These are phyloP conservation scores for Fopius arisanus DNA, from an alignment of 1,140 invertebrate genomes.

Conservation along the genomic window DNA sequence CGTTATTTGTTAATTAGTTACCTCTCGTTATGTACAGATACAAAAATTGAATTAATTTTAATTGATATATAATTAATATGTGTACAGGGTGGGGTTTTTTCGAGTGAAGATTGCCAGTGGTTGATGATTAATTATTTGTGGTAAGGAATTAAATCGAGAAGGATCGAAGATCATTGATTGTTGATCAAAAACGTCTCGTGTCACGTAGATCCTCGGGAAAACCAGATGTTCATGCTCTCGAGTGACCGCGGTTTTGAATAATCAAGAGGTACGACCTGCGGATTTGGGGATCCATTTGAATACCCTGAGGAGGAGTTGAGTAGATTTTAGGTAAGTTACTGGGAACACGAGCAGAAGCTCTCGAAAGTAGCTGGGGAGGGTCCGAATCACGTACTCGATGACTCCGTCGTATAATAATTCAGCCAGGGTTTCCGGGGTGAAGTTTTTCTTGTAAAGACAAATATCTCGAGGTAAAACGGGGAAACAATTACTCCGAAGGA, in stretches of 20 bases:
- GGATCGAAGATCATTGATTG: neutral
- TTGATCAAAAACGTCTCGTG: neutral
- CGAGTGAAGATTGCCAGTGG: too few relatives aligned
- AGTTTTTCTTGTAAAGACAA: neutral
- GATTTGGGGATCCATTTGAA: slow-evolving; percentile 1
- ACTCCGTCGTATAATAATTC: neutral
- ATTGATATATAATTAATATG: too few relatives aligned
- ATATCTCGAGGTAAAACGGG: too few relatives aligned
- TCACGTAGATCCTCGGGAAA: neutral
- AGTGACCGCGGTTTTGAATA: slow-evolving; percentile 17
- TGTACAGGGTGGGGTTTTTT: too few relatives aligned
- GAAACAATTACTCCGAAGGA: neutral
- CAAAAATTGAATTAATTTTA: too few relatives aligned
- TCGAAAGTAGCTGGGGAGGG: neutral
- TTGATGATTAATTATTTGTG: too few relatives aligned
- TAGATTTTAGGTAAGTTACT: neutral
- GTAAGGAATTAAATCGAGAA: too few relatives aligned
- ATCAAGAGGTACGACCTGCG: slow-evolving; percentile 21
- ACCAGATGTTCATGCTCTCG: neutral
- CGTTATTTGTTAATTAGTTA: too few relatives aligned
- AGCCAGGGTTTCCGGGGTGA: neutral
- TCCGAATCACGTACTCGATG: neutral
- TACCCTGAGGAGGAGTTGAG: neutral
- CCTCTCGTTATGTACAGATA: too few relatives aligned
- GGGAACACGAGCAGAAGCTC: neutral